Evolutionary conservation across 2,797 vertebrate genomes (phyloP).

Genomic region (Ceyx erithaca): DNA sequence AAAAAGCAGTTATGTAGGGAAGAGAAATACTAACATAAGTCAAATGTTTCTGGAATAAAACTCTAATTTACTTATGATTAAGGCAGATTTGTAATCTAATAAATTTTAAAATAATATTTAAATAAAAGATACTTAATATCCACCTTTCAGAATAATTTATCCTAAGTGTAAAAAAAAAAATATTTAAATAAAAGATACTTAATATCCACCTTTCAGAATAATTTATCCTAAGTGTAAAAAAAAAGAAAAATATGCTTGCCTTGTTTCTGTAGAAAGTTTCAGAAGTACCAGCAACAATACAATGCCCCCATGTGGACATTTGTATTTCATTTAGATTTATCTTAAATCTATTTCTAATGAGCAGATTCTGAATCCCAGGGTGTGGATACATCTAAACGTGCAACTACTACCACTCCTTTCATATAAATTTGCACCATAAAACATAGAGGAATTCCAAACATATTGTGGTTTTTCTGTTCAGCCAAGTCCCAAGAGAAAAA

Average conservation of each 20-base stretch:
- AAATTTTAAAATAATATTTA: neutral
- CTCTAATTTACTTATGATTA: neutral
- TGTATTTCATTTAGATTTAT: neutral
- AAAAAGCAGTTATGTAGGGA: neutral
- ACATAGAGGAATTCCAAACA: neutral
- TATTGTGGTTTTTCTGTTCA: neutral
- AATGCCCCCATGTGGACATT: slow-evolving; percentile 62
- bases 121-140: neutral
- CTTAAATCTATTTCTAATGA: neutral
- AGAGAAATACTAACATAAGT: neutral
- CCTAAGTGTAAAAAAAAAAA: neutral
- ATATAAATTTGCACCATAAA: neutral
- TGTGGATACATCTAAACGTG: neutral
- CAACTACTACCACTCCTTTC: neutral
- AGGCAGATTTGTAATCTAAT: neutral
- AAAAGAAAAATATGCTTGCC: neutral
- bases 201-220: neutral
- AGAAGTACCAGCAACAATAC: slow-evolving; percentile 28
- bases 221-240: neutral
- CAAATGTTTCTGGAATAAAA: neutral
- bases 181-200: neutral
- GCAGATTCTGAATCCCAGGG: neutral
- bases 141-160: neutral
- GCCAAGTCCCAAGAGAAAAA: neutral
- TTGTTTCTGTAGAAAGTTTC: neutral